Base-by-base conservation (phyloP, 2,797 vertebrate species). In the Lacerta agilis region DNA sequence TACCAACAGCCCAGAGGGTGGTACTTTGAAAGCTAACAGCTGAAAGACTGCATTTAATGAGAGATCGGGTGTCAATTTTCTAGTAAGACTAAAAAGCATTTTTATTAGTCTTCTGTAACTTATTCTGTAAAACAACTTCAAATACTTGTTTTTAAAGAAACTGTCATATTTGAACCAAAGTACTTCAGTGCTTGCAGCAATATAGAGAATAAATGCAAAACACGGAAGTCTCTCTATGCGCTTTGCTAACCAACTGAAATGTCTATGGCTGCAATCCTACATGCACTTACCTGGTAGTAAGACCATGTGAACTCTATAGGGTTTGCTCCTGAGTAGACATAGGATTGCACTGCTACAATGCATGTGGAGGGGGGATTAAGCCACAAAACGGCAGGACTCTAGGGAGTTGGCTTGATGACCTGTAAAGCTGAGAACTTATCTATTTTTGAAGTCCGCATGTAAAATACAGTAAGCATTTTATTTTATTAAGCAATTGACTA, bases 181-280 rank as follows among this genome's bases (percentile, higher is more conserved):
- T 49, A 87, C 23, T 85, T 87, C 88, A 89, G 41, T n/a, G 83
- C 92, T 90, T 87, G 80, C 90, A 94, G 89, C 87, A 93, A 94
- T 94, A 91, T 93, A 91, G 82, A 83, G 91, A 94, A 93, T 86
- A 94, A 95, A 94, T 87, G 91, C 92, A 95, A 94, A 94, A 91
- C 84, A 89, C 79, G 86, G 25, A 66, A 88, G 87, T 91, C 94
- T 90, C 72, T 23, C 86, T 87, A 75, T 79, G 91, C 81, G 88
- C 69, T 90, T 87, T 82, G 87, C 90, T 83, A 94, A 92, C 92
- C 91, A 92, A 93, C 90, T 90, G 92, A 93, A 94, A 83, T 67
- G 43, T 82, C 76, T 55, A 55, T 55, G 49, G 11, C 49, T 55
- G 49, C 11, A 55, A 55, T 55, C 49, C 49, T 55, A 55, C 49